Percentiles rank a stretch among this genome's conserved stretches.
phyloP scores from a whole-genome alignment of 2,888 invertebrate genomes.

The Calameuta idolon region DNA sequence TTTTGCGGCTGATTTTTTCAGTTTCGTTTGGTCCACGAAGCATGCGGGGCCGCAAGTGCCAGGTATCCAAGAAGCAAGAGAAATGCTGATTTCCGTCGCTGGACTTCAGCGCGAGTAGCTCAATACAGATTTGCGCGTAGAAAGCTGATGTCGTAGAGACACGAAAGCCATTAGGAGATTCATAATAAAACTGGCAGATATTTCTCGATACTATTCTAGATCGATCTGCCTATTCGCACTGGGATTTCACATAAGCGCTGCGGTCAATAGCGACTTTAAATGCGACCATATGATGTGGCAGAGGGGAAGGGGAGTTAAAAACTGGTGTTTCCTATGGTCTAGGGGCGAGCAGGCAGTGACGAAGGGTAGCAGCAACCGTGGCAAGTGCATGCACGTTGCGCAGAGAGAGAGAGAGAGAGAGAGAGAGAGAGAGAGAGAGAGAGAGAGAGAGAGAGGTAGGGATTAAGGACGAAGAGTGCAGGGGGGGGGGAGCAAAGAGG shows the following conservation, averaged over 20 bases:
- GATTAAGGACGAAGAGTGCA: slow-evolving; percentile 23
- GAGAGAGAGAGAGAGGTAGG: slow-evolving; percentile 13
- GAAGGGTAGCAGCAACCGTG: too few relatives aligned
- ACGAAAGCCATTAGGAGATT: too few relatives aligned
- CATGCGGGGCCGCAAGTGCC: too few relatives aligned
- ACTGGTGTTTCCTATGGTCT: slow-evolving; percentile 29
- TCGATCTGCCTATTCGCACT: slow-evolving; percentile 20
- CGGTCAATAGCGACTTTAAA: slow-evolving; percentile 56
- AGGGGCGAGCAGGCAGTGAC: too few relatives aligned
- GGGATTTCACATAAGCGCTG: slow-evolving; percentile 43
- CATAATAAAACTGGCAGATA: too few relatives aligned
- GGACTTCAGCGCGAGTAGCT: too few relatives aligned
- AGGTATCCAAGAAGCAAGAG: too few relatives aligned
- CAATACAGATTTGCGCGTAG: too few relatives aligned
- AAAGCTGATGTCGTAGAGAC: too few relatives aligned
- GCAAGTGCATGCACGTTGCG: slow-evolving; percentile 32
- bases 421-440: slow-evolving; percentile 15
- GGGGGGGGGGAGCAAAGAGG: background rate
- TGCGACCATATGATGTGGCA: slow-evolving; percentile 56
- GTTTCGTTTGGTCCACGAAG: too few relatives aligned
- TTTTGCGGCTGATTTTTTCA: slow-evolving; percentile 29
- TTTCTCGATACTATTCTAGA: too few relatives aligned
- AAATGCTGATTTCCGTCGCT: too few relatives aligned
- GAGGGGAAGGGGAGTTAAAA: slow-evolving; percentile 45
- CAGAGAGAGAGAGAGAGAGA: slow-evolving; percentile 2